Evolutionary conservation across 2,888 invertebrate species (phyloP).

Genomic region (Andrena camellia): DNA sequence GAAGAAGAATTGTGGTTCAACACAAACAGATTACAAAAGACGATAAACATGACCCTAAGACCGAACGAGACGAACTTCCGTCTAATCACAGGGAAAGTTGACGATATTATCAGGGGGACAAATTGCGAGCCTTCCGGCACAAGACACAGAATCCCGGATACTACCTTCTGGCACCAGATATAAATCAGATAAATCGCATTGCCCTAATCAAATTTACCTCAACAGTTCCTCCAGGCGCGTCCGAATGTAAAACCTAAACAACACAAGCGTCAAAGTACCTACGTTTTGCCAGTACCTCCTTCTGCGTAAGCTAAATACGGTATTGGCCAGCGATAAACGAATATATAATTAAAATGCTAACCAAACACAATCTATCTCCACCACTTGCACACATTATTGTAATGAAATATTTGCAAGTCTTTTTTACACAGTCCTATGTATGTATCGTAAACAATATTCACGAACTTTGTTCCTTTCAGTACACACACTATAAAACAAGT

Average conservation of each 20-base stretch:
- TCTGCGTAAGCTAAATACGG: background rate
- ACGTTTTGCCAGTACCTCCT: background rate
- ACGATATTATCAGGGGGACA: slow-evolving; percentile 81
- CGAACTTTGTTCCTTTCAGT: background rate
- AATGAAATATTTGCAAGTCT: background rate
- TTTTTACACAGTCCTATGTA: slow-evolving; percentile 6
- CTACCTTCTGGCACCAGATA: slow-evolving; percentile 75
- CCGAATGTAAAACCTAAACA: background rate
- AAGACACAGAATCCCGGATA: slow-evolving; percentile 68
- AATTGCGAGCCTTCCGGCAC: slow-evolving; percentile 77
- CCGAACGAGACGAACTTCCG: slow-evolving; percentile 81
- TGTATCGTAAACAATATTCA: no score
- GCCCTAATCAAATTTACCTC: slow-evolving; percentile 25
- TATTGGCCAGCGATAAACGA: background rate
- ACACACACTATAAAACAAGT: background rate
- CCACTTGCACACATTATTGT: background rate
- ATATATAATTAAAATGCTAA: background rate
- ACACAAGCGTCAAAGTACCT: background rate
- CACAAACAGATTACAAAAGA: slow-evolving; percentile 83
- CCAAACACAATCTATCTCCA: slow-evolving; percentile 1
- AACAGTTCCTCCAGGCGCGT: background rate
- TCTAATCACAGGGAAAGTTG: slow-evolving; percentile 79
- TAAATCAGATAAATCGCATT: slow-evolving; percentile 58
- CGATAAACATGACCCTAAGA: slow-evolving; percentile 79
- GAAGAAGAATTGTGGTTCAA: slow-evolving; percentile 83